These are phyloP conservation scores for Poecilia gillii DNA, from an alignment of 2,797 vertebrate genomes.

Conservation along the genomic window DNA sequence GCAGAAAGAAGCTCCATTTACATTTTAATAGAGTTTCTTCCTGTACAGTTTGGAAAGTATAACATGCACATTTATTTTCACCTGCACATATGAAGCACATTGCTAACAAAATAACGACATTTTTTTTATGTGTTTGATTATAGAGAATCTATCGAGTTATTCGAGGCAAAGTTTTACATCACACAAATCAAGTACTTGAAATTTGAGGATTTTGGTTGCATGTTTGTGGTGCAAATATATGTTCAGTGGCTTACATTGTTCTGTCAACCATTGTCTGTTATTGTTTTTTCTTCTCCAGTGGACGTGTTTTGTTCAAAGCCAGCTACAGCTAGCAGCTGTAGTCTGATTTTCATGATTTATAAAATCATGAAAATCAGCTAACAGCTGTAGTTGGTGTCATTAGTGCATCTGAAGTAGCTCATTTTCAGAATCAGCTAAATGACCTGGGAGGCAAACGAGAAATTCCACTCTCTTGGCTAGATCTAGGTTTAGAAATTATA, in stretches of 20 bases:
- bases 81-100: no score
- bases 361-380: no score
- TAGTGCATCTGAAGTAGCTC: constrained; percentile 17
- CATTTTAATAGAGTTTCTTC: neutral
- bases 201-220: neutral
- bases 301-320: neutral
- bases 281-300: constrained; percentile 18
- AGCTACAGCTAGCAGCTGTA: neutral
- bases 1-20: neutral
- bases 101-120: neutral
- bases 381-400: constrained; percentile 5
- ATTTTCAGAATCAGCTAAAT: constrained; percentile 1
- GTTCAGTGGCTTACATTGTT: neutral
- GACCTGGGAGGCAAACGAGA: neutral
- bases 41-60: neutral
- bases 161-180: neutral
- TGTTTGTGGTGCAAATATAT: neutral
- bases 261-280: neutral
- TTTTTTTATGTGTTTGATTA: neutral
- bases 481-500: neutral
- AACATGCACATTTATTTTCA: neutral
- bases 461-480: neutral
- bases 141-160: neutral
- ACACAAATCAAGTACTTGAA: neutral
- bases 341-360: no score